Percentiles rank a stretch among this genome's conserved stretches.
phyloP scores from a whole-genome alignment of 2,797 vertebrate genomes.

The Phyllotis vaccarum region DNA sequence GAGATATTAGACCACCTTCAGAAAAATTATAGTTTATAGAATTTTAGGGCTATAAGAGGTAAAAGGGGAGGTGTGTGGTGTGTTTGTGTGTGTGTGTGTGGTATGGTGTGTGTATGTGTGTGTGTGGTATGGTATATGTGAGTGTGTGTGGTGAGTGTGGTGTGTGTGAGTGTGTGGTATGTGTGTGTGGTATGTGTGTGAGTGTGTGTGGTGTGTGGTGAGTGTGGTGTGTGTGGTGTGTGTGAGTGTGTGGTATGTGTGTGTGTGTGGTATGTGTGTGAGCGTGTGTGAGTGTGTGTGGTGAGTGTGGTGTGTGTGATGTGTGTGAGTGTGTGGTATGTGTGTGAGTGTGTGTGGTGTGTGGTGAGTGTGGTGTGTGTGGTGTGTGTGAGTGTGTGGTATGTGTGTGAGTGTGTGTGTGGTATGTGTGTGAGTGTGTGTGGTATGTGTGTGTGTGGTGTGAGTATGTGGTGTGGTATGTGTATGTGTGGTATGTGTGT shows the following conservation, averaged over 20 bases:
- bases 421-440: too few species aligned
- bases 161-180: too few species aligned
- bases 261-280: too few species aligned
- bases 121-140: too few species aligned
- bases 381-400: background rate
- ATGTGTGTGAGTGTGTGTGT: too few species aligned
- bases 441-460: background rate
- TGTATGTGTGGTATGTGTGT: background rate
- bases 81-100: too few species aligned
- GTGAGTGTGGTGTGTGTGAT: too few species aligned
- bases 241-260: background rate
- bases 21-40: background rate
- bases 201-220: too few species aligned
- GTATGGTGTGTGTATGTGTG: background rate
- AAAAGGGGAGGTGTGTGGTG: background rate
- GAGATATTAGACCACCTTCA: too few species aligned
- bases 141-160: background rate
- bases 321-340: background rate
- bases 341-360: background rate
- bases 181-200: background rate
- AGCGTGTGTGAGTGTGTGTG: too few species aligned
- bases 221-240: too few species aligned
- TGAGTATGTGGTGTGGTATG: too few species aligned
- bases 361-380: background rate
- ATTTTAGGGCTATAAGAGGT: background rate